Base-by-base conservation (phyloP, 2,888 invertebrate species). In the Troilus luridus region DNA sequence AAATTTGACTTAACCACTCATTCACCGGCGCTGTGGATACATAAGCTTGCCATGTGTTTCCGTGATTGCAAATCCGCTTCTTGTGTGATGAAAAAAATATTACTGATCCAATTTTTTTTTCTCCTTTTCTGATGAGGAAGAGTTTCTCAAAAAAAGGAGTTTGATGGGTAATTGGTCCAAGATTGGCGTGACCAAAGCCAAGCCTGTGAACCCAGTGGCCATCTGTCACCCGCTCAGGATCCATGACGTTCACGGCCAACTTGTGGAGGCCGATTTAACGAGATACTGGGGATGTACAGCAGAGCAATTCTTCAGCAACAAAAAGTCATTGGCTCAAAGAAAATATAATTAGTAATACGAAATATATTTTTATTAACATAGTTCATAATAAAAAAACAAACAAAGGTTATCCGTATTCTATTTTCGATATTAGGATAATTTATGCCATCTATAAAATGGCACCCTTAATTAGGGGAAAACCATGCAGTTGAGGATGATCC, bases 201-300 rank as follows among this genome's bases (percentile, higher is more conserved):
- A 77, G 72, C 72, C 72, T 21, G 27, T 77, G 72, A 41, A 77
- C 41, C 72, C 72, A 9, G 27, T 77, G 72, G 17, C 72, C 72
- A 77, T 77, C 72, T 77, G 72, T 77, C 72, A 77, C 72, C 41
- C 5, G 72, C 27, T 19, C 72, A 77, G 6, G 27, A 17, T 41
- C 72, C 72, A 77, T 77, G 72, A 77, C 72, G 72, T 77, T 77
- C 72, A 77, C 19, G 72, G 41, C 14, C 12, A 77, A 77, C 72
- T 77, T 41, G n/a, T 64, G 10, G 72, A 67, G 12, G 24, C 17
- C 72, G 27, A 77, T 27, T 77, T 41, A 41, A 41, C 72, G 27
- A 77, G 72, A 41, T 6, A 27, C 24, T 77, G 72, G 72, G 27
- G 41, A 77, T 77, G 72, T 77, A 17, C 27, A 27, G 41, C 9